Evolutionary conservation across 2,888 invertebrate genomes (phyloP).

Genomic region (Tethea ocularis): DNA sequence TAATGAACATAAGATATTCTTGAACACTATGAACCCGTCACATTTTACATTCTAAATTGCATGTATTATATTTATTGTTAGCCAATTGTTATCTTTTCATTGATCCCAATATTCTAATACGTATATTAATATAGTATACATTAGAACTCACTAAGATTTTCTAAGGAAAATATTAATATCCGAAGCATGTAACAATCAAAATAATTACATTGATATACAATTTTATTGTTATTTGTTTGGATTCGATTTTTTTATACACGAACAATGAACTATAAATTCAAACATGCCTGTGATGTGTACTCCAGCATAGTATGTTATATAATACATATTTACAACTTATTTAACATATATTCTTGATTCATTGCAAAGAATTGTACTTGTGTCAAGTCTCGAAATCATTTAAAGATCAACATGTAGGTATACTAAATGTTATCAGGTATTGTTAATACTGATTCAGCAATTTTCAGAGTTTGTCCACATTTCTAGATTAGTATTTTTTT

Average conservation of each 20-base stretch:
- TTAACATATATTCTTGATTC: conserved; percentile 49
- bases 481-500: conserved; percentile 19
- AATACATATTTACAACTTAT: conserved; percentile 52
- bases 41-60: conserved; percentile 18
- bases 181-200: neutral
- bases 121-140: conserved; percentile 11
- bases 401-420: conserved; percentile 19
- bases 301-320: conserved; percentile 36
- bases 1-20: conserved; percentile 10
- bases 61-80: conserved; percentile 20
- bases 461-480: conserved; percentile 5
- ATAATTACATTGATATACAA: neutral
- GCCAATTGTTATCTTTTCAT: conserved; percentile 13
- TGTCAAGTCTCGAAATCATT: conserved; percentile 20
- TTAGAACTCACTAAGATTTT: neutral
- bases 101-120: conserved; percentile 17
- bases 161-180: neutral
- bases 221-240: neutral
- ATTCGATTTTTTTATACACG: neutral
- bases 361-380: conserved; percentile 43
- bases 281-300: conserved; percentile 51
- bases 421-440: conserved; percentile 33
- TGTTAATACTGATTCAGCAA: conserved; percentile 57
- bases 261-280: conserved; percentile 6
- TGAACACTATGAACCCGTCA: conserved; percentile 14